Evolutionary conservation across 2,113 vertebrate genomes (phyloP), one percentile per base, ranked within the genome.

Genomic region (Ptychochromis oligacanthus): DNA sequence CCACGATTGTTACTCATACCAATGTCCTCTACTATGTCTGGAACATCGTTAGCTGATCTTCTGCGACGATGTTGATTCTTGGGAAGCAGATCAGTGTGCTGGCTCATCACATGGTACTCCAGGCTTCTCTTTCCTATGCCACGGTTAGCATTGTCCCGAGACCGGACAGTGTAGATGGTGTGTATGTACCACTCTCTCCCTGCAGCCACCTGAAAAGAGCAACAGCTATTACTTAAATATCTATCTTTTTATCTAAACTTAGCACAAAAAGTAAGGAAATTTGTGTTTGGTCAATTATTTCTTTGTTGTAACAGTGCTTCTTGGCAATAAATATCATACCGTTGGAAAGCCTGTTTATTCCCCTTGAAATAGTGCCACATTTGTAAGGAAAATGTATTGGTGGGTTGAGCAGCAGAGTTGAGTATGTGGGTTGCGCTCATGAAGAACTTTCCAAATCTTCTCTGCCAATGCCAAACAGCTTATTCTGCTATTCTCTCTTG

Each of bases 181-280:
- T 99, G 98, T 84, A 99, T 96, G 15, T 97, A 99, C 98, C 98
- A 99, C 88, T 99, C 98, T 57, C 97, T 95, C 9, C 98, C 98
- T 34, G 96, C 89, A n/a, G 97, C 94, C 15, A 98, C 97, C 98
- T 99, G 82, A 24, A 55, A 11, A 43, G 7, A 79, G 40, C 7
- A 54, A 67, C 15, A 77, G 31, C 57, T 75, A 22, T 24, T 38
- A 13, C 24, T 87, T 65, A 17, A 34, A 72, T 54, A 18, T 34
- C 6, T 26, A 72, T 70, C 65, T 18, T 20, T 54, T 7, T 18
- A 54, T 15, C 43, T 13, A 49, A n/a, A n/a, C n/a, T n/a, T n/a
- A n/a, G n/a, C n/a, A n/a, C n/a, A n/a, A n/a, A n/a, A n/a, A n/a
- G n/a, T n/a, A n/a, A n/a, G n/a, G n/a, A n/a, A n/a, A n/a, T n/a